Base-by-base conservation (phyloP, 2,888 invertebrate species). In the Leptarthrus brevirostris region DNA sequence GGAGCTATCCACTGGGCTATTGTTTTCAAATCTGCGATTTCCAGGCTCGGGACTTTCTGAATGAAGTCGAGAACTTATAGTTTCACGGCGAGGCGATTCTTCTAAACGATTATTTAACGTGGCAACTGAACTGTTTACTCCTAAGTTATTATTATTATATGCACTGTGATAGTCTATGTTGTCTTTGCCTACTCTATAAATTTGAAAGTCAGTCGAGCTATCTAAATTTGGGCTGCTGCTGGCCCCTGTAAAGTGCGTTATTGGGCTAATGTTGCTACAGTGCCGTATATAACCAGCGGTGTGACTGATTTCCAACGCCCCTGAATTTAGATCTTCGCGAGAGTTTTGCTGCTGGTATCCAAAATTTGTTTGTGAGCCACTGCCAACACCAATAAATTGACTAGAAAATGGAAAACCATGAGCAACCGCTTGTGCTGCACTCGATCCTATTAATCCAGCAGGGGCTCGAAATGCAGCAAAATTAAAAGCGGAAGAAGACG, bases 401-500 rank as follows among this genome's bases (percentile, higher is more conserved):
- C 76, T 77, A 40, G 77, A 77, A 69, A 79, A 79, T 10, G 78
- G 75, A 74, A 79, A 80, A 73, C 80, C 80, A 78, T 80, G 80
- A 2, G 77, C 76, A 78, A 79, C 78, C 75, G 81, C 76, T 44
- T 76, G 71, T 18, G 76, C 76, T 10, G 76, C 69, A 24, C 56
- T 74, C 3, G 74, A 44, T n/a, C 72, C 74, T 26, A 76, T 74
- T 24, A 74, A 71, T 58, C 77, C 75, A n/a, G 56, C 18, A 8
- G 80, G 79, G 10, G 79, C 74, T 66, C 80, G 79, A 75, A 83
- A 80, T 73, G 79, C 79, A 74, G 85, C 83, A 73, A 84, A 81
- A 80, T 84, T 84, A 70, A 84, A 83, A 54, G 83, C 83, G 47
- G 84, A 82, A 69, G 82, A 81, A 73, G 83, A 80, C 54, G 84